Evolutionary conservation across 2,797 vertebrate genomes (phyloP).

Genomic region (Peromyscus attwateri): DNA sequence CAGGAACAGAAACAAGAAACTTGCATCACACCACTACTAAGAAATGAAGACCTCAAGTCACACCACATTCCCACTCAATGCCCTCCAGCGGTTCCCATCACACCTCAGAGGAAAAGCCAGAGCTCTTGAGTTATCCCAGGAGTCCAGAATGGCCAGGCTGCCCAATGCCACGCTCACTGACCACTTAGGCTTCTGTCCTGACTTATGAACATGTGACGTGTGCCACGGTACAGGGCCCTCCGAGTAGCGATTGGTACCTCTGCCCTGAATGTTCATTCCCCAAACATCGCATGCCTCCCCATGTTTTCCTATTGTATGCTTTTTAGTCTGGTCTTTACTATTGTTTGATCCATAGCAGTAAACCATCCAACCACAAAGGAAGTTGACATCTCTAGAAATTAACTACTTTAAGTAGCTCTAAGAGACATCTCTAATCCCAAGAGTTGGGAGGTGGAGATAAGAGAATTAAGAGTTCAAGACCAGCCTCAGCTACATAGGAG

Average conservation of each 20-base stretch:
- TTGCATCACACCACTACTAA: not conserved
- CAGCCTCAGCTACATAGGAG: not conserved
- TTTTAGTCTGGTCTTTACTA: not conserved
- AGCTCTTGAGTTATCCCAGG: not conserved
- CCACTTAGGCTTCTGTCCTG: no score
- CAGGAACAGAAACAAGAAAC: not conserved
- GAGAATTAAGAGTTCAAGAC: not conserved
- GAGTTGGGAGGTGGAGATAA: not conserved
- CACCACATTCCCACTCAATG: not conserved
- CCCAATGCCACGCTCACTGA: not conserved
- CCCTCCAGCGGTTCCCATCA: accelerated
- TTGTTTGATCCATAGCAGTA: constrained; percentile 21
- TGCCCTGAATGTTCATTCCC: not conserved
- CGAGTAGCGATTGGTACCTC: not conserved
- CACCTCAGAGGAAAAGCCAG: not conserved
- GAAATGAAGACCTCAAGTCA: not conserved
- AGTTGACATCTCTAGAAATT: constrained; percentile 25
- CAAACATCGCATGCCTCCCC: not conserved
- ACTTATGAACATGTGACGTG: accelerated
- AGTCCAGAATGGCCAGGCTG: accelerated
- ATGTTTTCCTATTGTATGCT: not conserved
- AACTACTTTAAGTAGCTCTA: not conserved
- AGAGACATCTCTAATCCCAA: not conserved
- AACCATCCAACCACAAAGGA: constrained; percentile 3
- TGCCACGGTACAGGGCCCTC: accelerated